Percentiles rank a stretch among this genome's conserved stretches.
These are phyloP conservation scores for Smutsia gigantea DNA, from an alignment of 2,797 vertebrate genomes.

Conservation along the genomic window DNA sequence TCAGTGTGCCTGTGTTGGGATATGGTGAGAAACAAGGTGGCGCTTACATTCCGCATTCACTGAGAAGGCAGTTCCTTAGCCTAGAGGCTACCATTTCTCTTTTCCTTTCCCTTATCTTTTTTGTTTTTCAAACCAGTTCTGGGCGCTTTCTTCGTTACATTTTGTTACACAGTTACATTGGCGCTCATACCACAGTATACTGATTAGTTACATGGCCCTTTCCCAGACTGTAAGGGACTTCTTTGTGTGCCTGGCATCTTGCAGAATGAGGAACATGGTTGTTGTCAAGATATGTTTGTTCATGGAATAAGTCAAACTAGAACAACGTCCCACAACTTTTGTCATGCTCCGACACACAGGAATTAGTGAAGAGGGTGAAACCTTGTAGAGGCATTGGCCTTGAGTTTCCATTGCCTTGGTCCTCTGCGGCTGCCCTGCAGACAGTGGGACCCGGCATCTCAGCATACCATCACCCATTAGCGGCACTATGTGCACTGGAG, in stretches of 20 bases:
- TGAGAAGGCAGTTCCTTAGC: background rate
- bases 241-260: background rate
- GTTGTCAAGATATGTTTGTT: background rate
- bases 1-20: background rate
- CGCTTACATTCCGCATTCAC: background rate
- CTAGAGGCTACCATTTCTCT: background rate
- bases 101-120: background rate
- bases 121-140: background rate
- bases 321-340: background rate
- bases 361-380: background rate
- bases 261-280: background rate
- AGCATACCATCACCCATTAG: background rate
- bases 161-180: background rate
- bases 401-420: background rate
- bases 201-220: background rate
- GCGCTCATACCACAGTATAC: background rate
- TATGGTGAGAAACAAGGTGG: background rate
- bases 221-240: background rate
- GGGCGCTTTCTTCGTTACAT: background rate
- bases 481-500: background rate
- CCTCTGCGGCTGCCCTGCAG: background rate
- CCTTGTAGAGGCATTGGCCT: background rate
- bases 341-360: background rate
- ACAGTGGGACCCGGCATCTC: background rate
- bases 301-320: background rate